Evolutionary conservation across 2,797 vertebrate species (phyloP).

Genomic region (Phalloptychus januarius): DNA sequence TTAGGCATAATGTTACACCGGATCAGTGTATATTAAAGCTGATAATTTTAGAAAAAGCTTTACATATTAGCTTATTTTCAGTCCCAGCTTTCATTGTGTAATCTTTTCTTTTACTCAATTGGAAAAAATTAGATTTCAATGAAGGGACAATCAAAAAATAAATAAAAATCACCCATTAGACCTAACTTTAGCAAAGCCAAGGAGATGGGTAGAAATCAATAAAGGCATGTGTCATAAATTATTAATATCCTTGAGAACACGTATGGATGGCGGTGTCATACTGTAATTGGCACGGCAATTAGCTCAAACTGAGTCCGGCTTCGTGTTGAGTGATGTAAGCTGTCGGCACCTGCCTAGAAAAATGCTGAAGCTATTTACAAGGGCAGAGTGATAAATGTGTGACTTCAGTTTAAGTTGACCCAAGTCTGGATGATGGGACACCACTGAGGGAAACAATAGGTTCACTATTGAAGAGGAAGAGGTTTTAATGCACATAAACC

Average conservation of each 20-base stretch:
- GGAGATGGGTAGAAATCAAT: not conserved
- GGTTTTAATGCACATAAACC: not conserved
- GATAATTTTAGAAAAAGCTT: not conserved
- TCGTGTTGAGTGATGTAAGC: conserved; percentile 54
- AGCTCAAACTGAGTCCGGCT: conserved; percentile 19
- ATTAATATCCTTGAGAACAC: not conserved
- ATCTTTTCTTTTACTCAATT: no score
- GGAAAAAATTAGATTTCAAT: not conserved
- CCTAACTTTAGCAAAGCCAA: not conserved
- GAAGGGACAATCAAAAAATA: not conserved
- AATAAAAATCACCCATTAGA: not conserved
- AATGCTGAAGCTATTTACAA: conserved; percentile 50
- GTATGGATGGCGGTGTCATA: not conserved
- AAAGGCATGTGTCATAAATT: conserved; percentile 1
- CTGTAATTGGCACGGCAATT: not conserved
- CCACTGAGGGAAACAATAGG: not conserved
- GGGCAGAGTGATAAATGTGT: conserved; percentile 51
- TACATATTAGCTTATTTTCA: not conserved
- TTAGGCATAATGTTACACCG: not conserved
- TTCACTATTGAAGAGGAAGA: not conserved
- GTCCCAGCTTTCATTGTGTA: not conserved
- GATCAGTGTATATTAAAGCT: not conserved
- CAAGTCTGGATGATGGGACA: not conserved
- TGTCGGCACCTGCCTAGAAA: conserved; percentile 50
- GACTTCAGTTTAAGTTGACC: conserved; percentile 42